Base-by-base conservation (phyloP, 2,113 vertebrate species). In the Perccottus glenii region DNA sequence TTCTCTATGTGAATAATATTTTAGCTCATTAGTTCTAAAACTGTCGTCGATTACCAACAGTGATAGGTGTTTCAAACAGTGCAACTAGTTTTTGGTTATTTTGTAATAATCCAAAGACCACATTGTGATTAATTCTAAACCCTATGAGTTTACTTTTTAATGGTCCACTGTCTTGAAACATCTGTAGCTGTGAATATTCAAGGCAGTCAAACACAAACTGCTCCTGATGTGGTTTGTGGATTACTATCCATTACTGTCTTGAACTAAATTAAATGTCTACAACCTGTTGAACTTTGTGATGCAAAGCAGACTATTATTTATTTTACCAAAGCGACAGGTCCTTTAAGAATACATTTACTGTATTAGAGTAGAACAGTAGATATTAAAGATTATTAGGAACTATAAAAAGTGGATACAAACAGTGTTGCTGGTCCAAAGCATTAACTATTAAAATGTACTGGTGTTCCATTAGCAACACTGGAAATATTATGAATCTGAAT, bases 351-450 rank as follows among this genome's bases (percentile, higher is more conserved):
- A 66, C 62, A 52, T 38, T 42, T 19, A 27, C 15, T 9, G 27
- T 67, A 40, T 57, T n/a, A 66, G 43, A 70, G 68, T 35, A 70
- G 44, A 70, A 72, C 58, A 83, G 75, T 61, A 68, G 63, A 46
- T 78, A 63, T 70, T 75, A 9, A 35, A 61, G 69, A 59, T 64
- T 51, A 57, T 57, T 52, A 65, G 51, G 59, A 60, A 52, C 81
- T 5, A 12, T 43, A 50, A 61, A 60, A 59, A 69, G 9, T 48
- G 58, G 48, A 67, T 58, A 33, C 82, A 51, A 81, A 84, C 82
- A 86, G 84, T 82, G 76, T 67, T 70, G 83, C 76, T 87, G 83
- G 85, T 88, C 77, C 19, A 75, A 51, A 83, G 53, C 57, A 70
- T 32, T 45, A 75, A 66, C 35, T 57, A 52, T 59, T 71, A 16